phyloP scores from a whole-genome alignment of 2,113 vertebrate genomes.

The Sturnus vulgaris region DNA sequence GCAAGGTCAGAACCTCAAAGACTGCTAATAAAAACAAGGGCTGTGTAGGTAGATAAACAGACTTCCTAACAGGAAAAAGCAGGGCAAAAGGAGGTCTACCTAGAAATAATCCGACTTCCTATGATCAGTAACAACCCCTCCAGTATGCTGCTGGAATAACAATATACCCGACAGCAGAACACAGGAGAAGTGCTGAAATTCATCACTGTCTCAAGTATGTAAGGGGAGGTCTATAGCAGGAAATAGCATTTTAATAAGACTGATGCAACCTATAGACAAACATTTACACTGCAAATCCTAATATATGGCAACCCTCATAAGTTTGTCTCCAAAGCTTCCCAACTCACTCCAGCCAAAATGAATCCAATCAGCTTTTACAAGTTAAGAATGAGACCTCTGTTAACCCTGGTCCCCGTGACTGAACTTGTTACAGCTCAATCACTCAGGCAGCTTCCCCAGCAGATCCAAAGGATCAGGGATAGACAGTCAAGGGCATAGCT shows the following conservation, averaged over 20 bases:
- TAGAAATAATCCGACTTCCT: neutral
- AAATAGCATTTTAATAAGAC: neutral
- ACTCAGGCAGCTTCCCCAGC: neutral
- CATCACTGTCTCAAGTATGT: neutral
- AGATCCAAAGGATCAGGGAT: neutral
- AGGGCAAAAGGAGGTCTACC: neutral
- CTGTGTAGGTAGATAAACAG: neutral
- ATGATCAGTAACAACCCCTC: neutral
- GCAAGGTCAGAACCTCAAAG: neutral
- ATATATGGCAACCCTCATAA: neutral
- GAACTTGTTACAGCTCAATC: neutral
- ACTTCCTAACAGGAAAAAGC: neutral
- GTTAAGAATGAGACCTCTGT: neutral
- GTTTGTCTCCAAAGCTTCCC: neutral
- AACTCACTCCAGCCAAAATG: neutral
- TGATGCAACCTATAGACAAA: neutral
- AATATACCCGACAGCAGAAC: neutral
- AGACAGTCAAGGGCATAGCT: neutral
- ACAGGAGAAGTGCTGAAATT: neutral
- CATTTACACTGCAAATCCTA: neutral
- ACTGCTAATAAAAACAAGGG: neutral
- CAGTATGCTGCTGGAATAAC: neutral
- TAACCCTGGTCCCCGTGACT: neutral
- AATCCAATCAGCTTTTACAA: constrained; percentile 15
- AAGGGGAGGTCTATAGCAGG: neutral